Percentiles rank a stretch among this genome's conserved stretches.
These are phyloP conservation scores for Gymnocheta viridis DNA, from an alignment of 2,888 invertebrate species.

Conservation along the genomic window DNA sequence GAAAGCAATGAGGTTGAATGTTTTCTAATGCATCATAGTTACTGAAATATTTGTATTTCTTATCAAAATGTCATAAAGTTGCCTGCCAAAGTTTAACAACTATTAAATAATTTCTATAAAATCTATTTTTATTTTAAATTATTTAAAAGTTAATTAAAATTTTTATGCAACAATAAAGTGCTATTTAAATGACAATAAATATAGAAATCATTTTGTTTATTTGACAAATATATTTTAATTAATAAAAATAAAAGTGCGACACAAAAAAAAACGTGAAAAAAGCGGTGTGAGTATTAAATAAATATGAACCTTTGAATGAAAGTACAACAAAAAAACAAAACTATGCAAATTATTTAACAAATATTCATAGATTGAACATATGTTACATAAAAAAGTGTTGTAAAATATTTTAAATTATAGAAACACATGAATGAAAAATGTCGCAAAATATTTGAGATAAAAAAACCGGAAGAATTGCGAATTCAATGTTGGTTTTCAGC, in stretches of 20 bases:
- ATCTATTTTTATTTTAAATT: conserved; percentile 5
- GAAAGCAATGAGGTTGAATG: too few relatives aligned
- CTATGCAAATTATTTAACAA: conserved; percentile 65
- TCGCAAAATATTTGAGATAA: conserved; percentile 9
- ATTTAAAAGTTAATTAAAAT: conserved; percentile 35
- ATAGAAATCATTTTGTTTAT: conserved; percentile 61
- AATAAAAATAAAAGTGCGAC: conserved; percentile 56
- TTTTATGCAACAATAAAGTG: conserved; percentile 37
- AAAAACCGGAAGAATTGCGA: conserved; percentile 34
- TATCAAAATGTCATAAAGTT: not conserved
- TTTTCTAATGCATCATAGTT: too few relatives aligned
- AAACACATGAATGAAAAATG: conserved; percentile 23
- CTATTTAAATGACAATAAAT: conserved; percentile 56
- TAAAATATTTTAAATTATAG: not conserved
- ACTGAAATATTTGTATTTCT: not conserved
- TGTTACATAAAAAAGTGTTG: conserved; percentile 18
- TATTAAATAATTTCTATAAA: not conserved
- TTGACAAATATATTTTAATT: conserved; percentile 68
- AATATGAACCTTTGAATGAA: conserved; percentile 22
- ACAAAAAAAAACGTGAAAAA: not conserved
- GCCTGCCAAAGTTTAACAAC: not conserved
- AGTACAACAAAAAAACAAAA: conserved; percentile 24
- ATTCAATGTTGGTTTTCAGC: conserved; percentile 64
- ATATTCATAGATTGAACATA: conserved; percentile 61
- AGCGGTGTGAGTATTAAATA: conserved; percentile 31